Evolutionary conservation across 2,113 vertebrate species (phyloP).

Genomic region (Scortum barcoo): DNA sequence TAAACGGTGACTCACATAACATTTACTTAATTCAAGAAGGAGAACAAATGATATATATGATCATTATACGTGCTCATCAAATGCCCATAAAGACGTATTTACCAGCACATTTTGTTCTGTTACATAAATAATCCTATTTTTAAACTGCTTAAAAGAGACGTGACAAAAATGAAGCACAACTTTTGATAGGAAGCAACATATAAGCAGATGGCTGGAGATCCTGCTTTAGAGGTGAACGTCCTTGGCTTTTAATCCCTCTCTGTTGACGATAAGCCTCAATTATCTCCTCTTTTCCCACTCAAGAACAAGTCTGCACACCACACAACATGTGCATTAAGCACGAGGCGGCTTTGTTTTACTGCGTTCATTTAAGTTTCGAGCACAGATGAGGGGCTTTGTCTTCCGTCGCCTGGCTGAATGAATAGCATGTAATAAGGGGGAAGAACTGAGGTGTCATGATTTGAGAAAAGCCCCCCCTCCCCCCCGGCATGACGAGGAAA

Average conservation of each 20-base stretch:
- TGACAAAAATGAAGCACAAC: neutral
- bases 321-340: neutral
- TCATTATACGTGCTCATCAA: neutral
- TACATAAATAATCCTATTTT: neutral
- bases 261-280: conserved; percentile 52
- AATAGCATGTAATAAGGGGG: conserved; percentile 66
- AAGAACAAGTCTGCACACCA: conserved; percentile 5
- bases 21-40: conserved; percentile 3
- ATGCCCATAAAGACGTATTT: neutral
- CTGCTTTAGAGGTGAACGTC: conserved; percentile 74
- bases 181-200: conserved; percentile 27
- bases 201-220: conserved; percentile 72
- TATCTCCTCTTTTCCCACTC: conserved; percentile 46
- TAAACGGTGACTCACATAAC: conserved; percentile 14
- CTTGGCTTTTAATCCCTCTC: conserved; percentile 62
- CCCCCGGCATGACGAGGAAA: conserved; percentile 39
- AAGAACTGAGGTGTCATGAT: conserved; percentile 64
- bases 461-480: conserved; percentile 54
- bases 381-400: conserved; percentile 8
- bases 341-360: neutral
- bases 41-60: neutral
- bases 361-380: neutral
- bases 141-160: neutral
- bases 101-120: neutral
- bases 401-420: conserved; percentile 33